These are phyloP conservation scores for Siniperca undulata DNA, from an alignment of 2,797 vertebrate genomes.

Conservation along the genomic window DNA sequence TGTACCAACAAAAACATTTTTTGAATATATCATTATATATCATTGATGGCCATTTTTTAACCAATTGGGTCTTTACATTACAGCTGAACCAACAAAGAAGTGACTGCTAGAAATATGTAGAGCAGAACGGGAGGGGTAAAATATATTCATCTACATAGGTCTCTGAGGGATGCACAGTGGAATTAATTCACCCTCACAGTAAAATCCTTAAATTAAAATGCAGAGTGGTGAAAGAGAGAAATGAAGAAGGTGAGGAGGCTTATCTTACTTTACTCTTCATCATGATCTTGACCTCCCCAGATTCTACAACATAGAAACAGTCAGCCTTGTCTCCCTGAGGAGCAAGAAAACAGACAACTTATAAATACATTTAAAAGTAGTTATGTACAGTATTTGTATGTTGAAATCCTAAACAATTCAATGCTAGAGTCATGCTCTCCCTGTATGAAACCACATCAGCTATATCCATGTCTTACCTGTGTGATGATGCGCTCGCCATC, in stretches of 20 bases:
- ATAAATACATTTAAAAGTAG: not conserved
- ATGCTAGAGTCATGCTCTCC: not conserved
- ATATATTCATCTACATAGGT: not conserved
- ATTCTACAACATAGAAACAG: constrained; percentile 96
- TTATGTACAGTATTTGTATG: not conserved
- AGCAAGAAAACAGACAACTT: constrained; percentile 27
- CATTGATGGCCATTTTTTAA: not conserved
- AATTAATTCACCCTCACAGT: not conserved
- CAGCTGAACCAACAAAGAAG: not conserved
- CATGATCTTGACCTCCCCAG: constrained; percentile 97
- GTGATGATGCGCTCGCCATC: constrained; percentile 95
- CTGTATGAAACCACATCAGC: not conserved
- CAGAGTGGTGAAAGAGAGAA: not conserved
- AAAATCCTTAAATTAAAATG: not conserved
- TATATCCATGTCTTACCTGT: constrained; percentile 74
- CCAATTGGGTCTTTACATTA: not conserved
- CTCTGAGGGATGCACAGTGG: not conserved
- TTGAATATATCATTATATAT: not conserved
- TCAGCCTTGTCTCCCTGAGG: constrained; percentile 94
- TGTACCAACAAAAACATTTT: not conserved
- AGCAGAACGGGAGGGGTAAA: not conserved
- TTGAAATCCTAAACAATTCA: not conserved
- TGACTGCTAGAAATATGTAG: not conserved
- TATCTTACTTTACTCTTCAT: constrained; percentile 97
- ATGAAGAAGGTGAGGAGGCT: not conserved